Conservation (phyloP, 2,888 invertebrate species). For the Cosmopolites sordidus region DNA sequence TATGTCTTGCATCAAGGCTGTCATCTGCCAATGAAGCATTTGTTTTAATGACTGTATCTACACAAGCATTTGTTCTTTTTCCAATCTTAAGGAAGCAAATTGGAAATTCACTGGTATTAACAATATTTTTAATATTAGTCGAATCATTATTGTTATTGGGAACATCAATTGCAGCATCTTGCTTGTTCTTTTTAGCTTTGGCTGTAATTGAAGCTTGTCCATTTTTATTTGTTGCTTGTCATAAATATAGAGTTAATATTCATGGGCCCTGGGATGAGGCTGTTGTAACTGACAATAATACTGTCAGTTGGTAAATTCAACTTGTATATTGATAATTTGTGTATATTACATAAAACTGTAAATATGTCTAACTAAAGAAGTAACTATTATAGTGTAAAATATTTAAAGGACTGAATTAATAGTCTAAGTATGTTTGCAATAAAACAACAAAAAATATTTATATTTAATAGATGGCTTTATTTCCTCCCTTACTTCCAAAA, state of each 20-base stretch:
- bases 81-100: conserved; percentile 71
- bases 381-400: too few species aligned
- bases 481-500: too few species aligned
- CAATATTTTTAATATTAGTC: conserved; percentile 53
- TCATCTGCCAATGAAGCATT: conserved; percentile 84
- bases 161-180: conserved; percentile 56
- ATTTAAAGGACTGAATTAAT: too few species aligned
- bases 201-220: conserved; percentile 73
- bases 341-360: too few species aligned
- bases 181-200: conserved; percentile 57
- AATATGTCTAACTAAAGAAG: too few species aligned
- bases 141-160: conserved; percentile 53
- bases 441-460: too few species aligned
- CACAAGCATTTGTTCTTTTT: conserved; percentile 83
- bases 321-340: too few species aligned
- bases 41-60: conserved; percentile 82
- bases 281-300: conserved; percentile 57
- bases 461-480: too few species aligned
- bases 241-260: conserved; percentile 82
- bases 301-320: too few species aligned
- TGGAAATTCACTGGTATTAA: conserved; percentile 54
- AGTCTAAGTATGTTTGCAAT: too few species aligned
- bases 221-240: conserved; percentile 68
- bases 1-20: conserved; percentile 90
- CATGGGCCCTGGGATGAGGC: conserved; percentile 99